These are phyloP conservation scores for Halictus rubicundus DNA, from an alignment of 1,140 invertebrate genomes.

Conservation along the genomic window DNA sequence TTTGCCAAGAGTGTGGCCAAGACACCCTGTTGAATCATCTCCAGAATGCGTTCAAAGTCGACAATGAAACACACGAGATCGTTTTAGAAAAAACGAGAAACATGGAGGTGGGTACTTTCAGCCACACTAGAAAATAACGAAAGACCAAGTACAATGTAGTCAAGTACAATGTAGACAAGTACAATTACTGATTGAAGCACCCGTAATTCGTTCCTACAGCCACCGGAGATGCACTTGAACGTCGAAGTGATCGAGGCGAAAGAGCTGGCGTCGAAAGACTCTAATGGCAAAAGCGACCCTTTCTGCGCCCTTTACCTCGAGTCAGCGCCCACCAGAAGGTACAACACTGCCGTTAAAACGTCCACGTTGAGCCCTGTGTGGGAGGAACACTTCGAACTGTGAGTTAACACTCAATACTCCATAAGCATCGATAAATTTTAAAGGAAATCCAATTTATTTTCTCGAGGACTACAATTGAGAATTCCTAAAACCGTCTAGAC, in stretches of 20 bases:
- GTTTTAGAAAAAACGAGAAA: slow-evolving; percentile 85
- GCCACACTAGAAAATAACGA: not conserved
- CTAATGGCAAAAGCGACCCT: slow-evolving; percentile 97
- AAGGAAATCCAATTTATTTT: too few relatives aligned
- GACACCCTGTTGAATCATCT: slow-evolving; percentile 89
- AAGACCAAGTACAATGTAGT: too few relatives aligned
- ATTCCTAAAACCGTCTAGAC: too few relatives aligned
- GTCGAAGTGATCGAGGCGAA: slow-evolving; percentile 96
- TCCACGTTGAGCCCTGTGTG: slow-evolving; percentile 94
- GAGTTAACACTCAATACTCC: slow-evolving; percentile 79
- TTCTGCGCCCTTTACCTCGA: slow-evolving; percentile 93
- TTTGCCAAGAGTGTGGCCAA: slow-evolving; percentile 85
- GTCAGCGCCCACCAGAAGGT: slow-evolving; percentile 87
- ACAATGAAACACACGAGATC: slow-evolving; percentile 86
- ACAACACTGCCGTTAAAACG: slow-evolving; percentile 94
- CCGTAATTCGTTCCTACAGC: slow-evolving; percentile 78
- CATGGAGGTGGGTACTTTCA: slow-evolving; percentile 83
- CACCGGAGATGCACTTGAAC: slow-evolving; percentile 95
- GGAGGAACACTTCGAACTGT: slow-evolving; percentile 99
- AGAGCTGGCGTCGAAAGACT: slow-evolving; percentile 95
- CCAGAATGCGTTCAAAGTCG: slow-evolving; percentile 93
- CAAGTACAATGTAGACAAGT: too few relatives aligned
- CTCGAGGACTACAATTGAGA: too few relatives aligned
- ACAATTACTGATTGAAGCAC: not conserved
- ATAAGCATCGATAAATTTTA: too few relatives aligned